Evolutionary conservation across 2,113 vertebrate species (phyloP), one percentile per base, ranked within the genome.

Genomic region (Daphoenositta chrysoptera): DNA sequence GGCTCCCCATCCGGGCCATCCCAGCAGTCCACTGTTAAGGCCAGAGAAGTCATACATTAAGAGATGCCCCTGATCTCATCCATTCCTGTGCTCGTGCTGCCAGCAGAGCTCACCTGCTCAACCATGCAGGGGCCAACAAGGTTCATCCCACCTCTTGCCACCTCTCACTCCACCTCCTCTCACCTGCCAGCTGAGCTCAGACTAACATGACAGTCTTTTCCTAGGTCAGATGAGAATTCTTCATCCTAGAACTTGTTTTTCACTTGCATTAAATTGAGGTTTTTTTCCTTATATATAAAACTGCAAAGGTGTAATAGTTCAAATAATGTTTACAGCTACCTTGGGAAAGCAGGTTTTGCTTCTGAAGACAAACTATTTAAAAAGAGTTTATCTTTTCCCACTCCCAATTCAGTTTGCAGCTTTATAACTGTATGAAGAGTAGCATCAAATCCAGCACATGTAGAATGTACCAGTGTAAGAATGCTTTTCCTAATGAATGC

Each of bases 1-100:
- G 99, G 99, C 75, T 99, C 99, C 85, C 99, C 99, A 4, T 99
- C 99, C 1, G 99, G 98, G 57, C 99, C 99, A 56, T 99, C 99
- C 99, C 99, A 99, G 72, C 99, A 99, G 96, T 99, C 99, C 97
- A 99, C 99, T 99, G 88, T 51, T 22, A 66, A 94, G 84, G 94
- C 18, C 93, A 90, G n/a, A 68, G 93, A 64, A 60, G 30, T 23
- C 44, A 19, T 2, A 14, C 7, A 7, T 79, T 23, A 77, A 20
- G 66, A 71, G 64, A 51, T 42, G 28, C 1, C 51, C 45, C 10
- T 3, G 7, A 0, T 8, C 19, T 48, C 37, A 24, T 0, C 21
- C 13, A 11, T 8, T 54, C 18, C 89, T 53, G 78, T 63, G 30
- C 48, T 45, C 47, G 68, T n/a, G 20, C 45, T 47, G 44, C 60